phyloP scores from a whole-genome alignment of 1,140 invertebrate species.

The Aphis craccivora region DNA sequence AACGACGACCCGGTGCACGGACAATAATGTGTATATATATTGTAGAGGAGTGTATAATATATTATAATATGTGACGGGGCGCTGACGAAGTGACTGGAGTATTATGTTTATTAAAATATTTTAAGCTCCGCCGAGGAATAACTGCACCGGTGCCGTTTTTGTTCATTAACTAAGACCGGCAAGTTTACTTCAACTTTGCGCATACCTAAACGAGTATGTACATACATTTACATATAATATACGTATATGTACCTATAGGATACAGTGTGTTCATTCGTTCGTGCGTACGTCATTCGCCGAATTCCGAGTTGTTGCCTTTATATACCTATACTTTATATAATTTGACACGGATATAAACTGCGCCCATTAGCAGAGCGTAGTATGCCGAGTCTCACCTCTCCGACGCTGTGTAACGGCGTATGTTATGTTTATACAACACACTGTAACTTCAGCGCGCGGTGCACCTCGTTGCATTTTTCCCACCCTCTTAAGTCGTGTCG shows the following conservation, averaged over 20 bases:
- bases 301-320: background rate
- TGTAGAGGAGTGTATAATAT: background rate
- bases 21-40: background rate
- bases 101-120: slow-evolving; percentile 14
- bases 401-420: background rate
- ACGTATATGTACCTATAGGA: background rate
- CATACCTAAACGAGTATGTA: background rate
- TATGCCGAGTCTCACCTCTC: background rate
- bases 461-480: background rate
- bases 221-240: background rate
- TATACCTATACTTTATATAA: background rate
- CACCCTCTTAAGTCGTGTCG: background rate
- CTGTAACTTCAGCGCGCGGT: background rate
- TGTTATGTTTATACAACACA: background rate
- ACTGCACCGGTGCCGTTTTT: background rate
- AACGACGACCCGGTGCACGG: background rate
- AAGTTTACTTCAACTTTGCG: background rate
- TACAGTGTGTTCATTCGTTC: background rate
- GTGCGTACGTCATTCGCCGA: background rate
- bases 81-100: background rate
- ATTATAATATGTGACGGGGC: background rate
- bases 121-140: background rate
- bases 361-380: background rate
- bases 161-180: slow-evolving; percentile 2
- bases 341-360: background rate